Evolutionary conservation across 2,888 invertebrate genomes (phyloP).

Genomic region (Selenia dentaria): DNA sequence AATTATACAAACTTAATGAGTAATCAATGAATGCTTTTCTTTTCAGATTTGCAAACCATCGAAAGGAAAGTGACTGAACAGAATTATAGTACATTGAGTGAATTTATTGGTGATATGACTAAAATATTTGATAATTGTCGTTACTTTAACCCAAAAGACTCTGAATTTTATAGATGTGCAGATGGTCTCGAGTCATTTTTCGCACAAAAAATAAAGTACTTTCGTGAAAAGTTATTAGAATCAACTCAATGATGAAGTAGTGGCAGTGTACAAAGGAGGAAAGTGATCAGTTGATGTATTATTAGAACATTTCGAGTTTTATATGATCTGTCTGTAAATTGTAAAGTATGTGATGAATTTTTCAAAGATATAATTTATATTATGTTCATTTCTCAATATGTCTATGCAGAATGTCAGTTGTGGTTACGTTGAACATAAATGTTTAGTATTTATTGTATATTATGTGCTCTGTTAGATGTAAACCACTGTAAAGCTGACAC

Average conservation of each 20-base stretch:
- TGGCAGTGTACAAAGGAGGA: slow-evolving; percentile 53
- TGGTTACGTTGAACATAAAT: slow-evolving; percentile 53
- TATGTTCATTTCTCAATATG: slow-evolving; percentile 43
- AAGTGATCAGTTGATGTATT: slow-evolving; percentile 32
- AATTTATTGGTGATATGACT: slow-evolving; percentile 98
- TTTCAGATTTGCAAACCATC: slow-evolving; percentile 95
- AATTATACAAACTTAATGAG: too few species aligned
- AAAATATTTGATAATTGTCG: slow-evolving; percentile 99
- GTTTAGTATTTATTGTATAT: slow-evolving; percentile 77
- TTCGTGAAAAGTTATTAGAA: slow-evolving; percentile 93
- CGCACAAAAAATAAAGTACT: slow-evolving; percentile 95
- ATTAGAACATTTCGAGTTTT: slow-evolving; percentile 40
- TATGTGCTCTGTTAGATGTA: slow-evolving; percentile 62
- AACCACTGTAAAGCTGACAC: slow-evolving; percentile 62
- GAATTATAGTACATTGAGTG: slow-evolving; percentile 93
- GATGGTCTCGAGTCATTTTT: slow-evolving; percentile 98
- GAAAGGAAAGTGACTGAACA: slow-evolving; percentile 93
- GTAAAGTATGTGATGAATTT: slow-evolving; percentile 72
- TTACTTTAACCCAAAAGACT: slow-evolving; percentile 97
- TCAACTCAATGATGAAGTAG: slow-evolving; percentile 74
- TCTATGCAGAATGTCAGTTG: slow-evolving; percentile 61
- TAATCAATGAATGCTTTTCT: too few species aligned
- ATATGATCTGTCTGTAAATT: slow-evolving; percentile 73
- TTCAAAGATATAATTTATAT: slow-evolving; percentile 71
- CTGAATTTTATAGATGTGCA: slow-evolving; percentile 98